Conservation (phyloP, 2,797 vertebrate genomes). For the Schizothorax lantsangensis region DNA sequence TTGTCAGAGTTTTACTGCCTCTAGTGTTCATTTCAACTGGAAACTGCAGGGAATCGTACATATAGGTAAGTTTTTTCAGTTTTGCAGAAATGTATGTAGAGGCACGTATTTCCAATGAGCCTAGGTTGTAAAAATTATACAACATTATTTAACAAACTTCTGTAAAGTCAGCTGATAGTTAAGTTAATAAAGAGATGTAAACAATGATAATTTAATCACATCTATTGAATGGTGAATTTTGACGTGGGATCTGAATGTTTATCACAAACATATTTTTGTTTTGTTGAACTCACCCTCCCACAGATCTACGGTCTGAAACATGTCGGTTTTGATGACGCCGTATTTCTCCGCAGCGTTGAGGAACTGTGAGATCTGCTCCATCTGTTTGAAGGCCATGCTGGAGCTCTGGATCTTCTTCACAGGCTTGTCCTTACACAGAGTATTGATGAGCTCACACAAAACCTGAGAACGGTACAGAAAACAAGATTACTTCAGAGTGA, state of each 20-base stretch:
- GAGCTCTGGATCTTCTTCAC: conserved; percentile 89
- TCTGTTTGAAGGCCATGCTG: conserved; percentile 97
- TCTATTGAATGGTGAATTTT: neutral
- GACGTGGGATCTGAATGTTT: neutral
- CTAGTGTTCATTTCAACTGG: no score
- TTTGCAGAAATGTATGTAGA: no score
- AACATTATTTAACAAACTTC: neutral
- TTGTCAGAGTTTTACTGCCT: no score
- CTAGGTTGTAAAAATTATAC: no score
- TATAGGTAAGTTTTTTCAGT: no score
- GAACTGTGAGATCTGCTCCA: conserved; percentile 98
- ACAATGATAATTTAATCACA: neutral
- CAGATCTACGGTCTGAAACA: conserved; percentile 99
- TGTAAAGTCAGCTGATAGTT: neutral
- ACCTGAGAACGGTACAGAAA: conserved; percentile 75
- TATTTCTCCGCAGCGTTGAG: conserved; percentile 91
- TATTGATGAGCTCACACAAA: conserved; percentile 92
- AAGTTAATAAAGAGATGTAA: neutral
- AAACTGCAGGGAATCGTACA: no score
- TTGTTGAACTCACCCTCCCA: conserved; percentile 86
- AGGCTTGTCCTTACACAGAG: conserved; percentile 86
- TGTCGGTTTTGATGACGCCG: conserved; percentile 92
- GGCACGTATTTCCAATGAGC: no score
- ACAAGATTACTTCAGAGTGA: neutral
- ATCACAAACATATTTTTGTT: neutral